These are phyloP conservation scores for Melanaphis sacchari DNA, from an alignment of 1,140 invertebrate genomes.

Conservation along the genomic window DNA sequence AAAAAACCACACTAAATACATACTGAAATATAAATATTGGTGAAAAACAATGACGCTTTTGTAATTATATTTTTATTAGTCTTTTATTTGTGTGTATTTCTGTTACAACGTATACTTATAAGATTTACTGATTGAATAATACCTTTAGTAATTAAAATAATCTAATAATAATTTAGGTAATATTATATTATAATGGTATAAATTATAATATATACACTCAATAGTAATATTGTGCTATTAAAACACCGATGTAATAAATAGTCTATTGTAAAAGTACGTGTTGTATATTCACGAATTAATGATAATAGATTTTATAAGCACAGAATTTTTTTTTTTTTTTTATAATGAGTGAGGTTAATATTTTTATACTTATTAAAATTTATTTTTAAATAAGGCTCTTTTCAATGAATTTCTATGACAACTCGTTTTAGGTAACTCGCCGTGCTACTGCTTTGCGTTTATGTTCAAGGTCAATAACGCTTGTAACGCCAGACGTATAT, in stretches of 20 bases:
- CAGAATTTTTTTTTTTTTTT: not conserved
- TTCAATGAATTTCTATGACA: not conserved
- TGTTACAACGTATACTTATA: not conserved
- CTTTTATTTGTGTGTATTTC: not conserved
- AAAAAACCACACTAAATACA: not conserved
- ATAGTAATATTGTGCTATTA: not conserved
- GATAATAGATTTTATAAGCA: not conserved
- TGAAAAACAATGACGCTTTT: not conserved
- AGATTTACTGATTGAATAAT: not conserved
- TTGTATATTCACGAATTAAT: not conserved
- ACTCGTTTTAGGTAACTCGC: constrained; percentile 12
- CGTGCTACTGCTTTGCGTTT: not conserved
- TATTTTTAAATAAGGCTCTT: not conserved
- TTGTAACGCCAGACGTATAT: not conserved
- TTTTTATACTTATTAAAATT: not conserved
- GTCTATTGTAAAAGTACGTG: not conserved
- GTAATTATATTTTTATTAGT: not conserved
- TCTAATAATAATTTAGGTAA: not conserved
- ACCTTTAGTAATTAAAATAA: not conserved
- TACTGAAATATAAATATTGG: not conserved
- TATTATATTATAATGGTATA: not conserved
- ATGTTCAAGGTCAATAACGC: constrained; percentile 19
- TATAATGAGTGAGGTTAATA: not conserved
- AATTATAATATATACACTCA: not conserved
- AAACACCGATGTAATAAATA: not conserved